A percentile compares a stretch with the other conserved stretches of the same genome.
These are phyloP conservation scores for Aphidius ervi DNA, from an alignment of 1,140 invertebrate genomes.

Conservation along the genomic window DNA sequence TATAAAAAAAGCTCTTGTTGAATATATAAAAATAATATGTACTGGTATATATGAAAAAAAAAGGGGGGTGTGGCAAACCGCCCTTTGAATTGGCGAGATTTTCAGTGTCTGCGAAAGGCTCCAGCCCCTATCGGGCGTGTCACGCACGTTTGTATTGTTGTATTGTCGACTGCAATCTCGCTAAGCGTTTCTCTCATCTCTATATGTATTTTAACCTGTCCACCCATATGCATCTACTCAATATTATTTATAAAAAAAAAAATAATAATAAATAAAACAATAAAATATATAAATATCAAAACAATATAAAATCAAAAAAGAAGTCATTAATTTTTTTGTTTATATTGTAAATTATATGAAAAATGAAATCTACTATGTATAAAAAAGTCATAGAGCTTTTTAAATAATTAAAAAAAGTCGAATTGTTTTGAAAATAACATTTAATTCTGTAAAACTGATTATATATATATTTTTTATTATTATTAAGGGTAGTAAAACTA, in stretches of 20 bases:
- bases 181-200: constrained; percentile 45
- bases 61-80: constrained; percentile 42
- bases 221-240: constrained; percentile 36
- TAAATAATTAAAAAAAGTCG: no score
- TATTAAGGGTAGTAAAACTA: background rate
- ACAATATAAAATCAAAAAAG: no score
- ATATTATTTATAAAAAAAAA: background rate
- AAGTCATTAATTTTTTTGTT: no score
- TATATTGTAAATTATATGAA: no score
- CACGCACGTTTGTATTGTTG: constrained; percentile 50
- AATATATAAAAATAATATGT: background rate
- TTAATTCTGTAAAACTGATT: no score
- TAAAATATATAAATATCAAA: background rate
- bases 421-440: no score
- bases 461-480: background rate
- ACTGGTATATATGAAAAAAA: background rate
- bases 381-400: no score
- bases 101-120: constrained; percentile 39
- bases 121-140: constrained; percentile 45
- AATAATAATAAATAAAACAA: constrained; percentile 2
- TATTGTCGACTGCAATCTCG: constrained; percentile 54
- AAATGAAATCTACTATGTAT: no score
- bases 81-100: constrained; percentile 53
- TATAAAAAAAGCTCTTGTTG: background rate
- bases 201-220: constrained; percentile 40